phyloP scores from a whole-genome alignment of 1,140 invertebrate genomes.

The Bombus pyrosoma region DNA sequence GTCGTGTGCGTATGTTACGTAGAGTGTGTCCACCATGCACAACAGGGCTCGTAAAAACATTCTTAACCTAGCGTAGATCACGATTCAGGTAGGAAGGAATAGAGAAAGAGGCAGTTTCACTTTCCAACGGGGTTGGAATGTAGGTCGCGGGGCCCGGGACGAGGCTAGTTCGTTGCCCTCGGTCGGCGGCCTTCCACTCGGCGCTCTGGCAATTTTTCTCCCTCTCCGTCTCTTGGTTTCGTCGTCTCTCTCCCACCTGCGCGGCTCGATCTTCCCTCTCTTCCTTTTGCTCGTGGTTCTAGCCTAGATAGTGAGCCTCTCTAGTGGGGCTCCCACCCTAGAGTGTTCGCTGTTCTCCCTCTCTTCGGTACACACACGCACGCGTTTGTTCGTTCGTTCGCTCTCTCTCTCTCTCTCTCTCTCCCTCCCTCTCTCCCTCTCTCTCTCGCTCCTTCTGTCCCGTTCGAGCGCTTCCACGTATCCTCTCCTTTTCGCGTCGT shows the following conservation, averaged over 20 bases:
- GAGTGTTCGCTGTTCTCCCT: constrained; percentile 21
- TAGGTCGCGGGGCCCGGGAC: constrained; percentile 82
- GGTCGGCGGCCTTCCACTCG: constrained; percentile 81
- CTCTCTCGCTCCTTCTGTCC: constrained; percentile 6
- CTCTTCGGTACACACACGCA: not conserved
- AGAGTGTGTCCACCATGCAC: not conserved
- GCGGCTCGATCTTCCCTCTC: constrained; percentile 57
- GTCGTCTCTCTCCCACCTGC: constrained; percentile 19
- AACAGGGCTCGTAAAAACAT: constrained; percentile 44
- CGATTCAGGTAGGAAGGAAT: constrained; percentile 65
- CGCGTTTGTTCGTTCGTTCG: not conserved
- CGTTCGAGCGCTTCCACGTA: constrained; percentile 23
- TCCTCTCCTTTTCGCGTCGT: constrained; percentile 33
- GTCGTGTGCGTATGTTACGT: not conserved
- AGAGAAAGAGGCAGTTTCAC: constrained; percentile 81
- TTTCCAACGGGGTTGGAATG: constrained; percentile 81
- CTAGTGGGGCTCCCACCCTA: constrained; percentile 62
- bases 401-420: not conserved
- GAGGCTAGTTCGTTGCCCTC: constrained; percentile 83
- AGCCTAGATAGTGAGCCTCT: constrained; percentile 72
- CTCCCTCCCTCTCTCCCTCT: not conserved
- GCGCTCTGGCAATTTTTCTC: constrained; percentile 76
- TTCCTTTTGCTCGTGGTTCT: constrained; percentile 58
- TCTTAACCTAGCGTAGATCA: constrained; percentile 50
- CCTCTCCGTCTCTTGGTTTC: constrained; percentile 4